Evolutionary conservation across 2,797 vertebrate species (phyloP), one percentile per base, ranked within the genome.

Genomic region (Eulemur mongoz): DNA sequence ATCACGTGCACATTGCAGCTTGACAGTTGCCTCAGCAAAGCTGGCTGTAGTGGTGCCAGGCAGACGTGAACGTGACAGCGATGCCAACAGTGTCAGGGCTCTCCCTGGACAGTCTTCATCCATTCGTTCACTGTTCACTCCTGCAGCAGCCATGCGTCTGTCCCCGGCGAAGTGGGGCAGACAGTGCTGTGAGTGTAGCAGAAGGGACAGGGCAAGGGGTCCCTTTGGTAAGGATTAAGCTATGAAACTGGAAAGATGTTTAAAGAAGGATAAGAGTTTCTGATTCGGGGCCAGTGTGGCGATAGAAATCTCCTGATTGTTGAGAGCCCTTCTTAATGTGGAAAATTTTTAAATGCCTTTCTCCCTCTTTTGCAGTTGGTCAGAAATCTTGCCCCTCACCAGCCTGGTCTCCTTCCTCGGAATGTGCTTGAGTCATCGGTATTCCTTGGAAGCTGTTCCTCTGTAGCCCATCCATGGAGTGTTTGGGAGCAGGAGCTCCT

Each of bases 381-480:
- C 38, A n/a, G 52, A 67, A 59, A 38, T 2, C 69, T 89, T 89
- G 45, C 40, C 81, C 61, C 54, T 76, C 20, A 0, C 70, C 73
- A 43, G 10, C 54, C 70, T 48, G 43, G 17, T 23, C 69, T 78
- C 35, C 57, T 70, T 72, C 79, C 79, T 59, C 38, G 40, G 20
- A 25, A 12, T 45, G 14, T 45, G 14, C 32, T 35, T 59, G 75
- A 23, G 27, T 75, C 57, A 45, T 87, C 30, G 14, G 3, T 61
- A 25, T 32, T 69, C 48, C 52, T 38, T 48, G 73, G 30, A 48
- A 14, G 13, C 6, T n/a, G 12, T 38, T 57, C 35, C 50, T 38
- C 35, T 22, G 2, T 1, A 10, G 35, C 38, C 45, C 40, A 9
- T 35, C 43, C 4, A 0, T 48, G 7, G 32, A 8, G 20, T 15